Percentiles rank a stretch among this genome's conserved stretches.
Conservation (phyloP, 2,797 vertebrate species). For the Enteromius fasciolatus region DNA sequence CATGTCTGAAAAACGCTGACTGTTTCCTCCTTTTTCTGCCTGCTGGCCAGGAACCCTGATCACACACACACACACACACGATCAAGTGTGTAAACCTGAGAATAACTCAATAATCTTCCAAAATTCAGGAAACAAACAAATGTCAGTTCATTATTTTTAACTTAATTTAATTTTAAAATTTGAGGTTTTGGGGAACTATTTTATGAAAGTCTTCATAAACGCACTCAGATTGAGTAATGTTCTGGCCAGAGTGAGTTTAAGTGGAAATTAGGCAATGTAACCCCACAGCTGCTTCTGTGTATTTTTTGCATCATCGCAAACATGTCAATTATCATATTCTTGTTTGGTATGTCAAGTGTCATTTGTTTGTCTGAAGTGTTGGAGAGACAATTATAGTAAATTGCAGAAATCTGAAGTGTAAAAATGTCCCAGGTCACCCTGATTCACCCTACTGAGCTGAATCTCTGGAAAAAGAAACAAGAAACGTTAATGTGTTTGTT, state of each 20-base stretch:
- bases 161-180: background rate
- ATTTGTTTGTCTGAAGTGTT: background rate
- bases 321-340: background rate
- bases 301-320: background rate
- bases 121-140: background rate
- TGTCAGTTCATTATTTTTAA: background rate
- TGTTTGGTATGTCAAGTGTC: background rate
- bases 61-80: constrained; percentile 56
- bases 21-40: constrained; percentile 72
- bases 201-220: background rate
- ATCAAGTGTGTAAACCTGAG: constrained; percentile 56
- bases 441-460: background rate
- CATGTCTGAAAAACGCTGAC: constrained; percentile 80
- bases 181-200: background rate
- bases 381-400: background rate
- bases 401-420: background rate
- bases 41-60: constrained; percentile 58
- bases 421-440: background rate
- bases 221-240: background rate
- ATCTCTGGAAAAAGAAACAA: background rate
- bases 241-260: background rate
- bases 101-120: constrained; percentile 25
- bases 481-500: background rate
- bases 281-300: background rate
- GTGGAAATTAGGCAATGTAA: background rate